Conservation (phyloP, 1,140 invertebrate species). For the Rhyzopertha dominica region DNA sequence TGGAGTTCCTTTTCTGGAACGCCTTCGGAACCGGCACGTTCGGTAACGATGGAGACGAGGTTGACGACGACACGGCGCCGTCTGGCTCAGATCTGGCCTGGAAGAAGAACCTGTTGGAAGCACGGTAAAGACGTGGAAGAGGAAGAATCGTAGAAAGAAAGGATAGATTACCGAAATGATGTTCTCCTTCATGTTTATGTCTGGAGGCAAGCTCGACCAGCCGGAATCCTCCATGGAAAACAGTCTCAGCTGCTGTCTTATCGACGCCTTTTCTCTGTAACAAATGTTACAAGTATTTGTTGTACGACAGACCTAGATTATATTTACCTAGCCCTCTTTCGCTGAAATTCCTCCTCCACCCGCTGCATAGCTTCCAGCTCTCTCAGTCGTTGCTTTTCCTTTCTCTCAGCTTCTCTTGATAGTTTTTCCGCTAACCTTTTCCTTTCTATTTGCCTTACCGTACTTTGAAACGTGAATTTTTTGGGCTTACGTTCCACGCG, state of each 20-base stretch:
- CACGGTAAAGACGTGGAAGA: conserved; percentile 2
- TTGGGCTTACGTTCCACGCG: conserved; percentile 47
- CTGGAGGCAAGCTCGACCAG: conserved; percentile 39
- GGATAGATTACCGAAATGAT: no score
- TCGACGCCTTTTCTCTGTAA: conserved; percentile 67
- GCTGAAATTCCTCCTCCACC: conserved; percentile 44
- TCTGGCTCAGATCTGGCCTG: conserved; percentile 52
- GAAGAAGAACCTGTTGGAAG: conserved; percentile 4
- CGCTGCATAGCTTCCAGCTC: conserved; percentile 74
- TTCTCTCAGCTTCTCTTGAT: conserved; percentile 66
- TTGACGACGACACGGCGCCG: conserved; percentile 54
- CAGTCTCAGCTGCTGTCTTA: conserved; percentile 65
- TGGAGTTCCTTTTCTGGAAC: conserved; percentile 19
- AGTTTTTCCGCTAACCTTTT: conserved; percentile 67
- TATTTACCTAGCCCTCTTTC: conserved; percentile 38
- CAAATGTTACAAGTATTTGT: no score
- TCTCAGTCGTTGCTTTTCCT: conserved; percentile 65
- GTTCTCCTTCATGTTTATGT: conserved; percentile 29
- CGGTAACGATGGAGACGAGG: conserved; percentile 33
- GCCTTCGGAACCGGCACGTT: conserved; percentile 18
- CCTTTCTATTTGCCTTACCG: conserved; percentile 70
- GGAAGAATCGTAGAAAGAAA: conserved; percentile 17
- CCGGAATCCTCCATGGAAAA: conserved; percentile 54
- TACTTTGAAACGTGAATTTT: conserved; percentile 78
- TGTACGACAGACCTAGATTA: no score